Evolutionary conservation across 1,140 invertebrate species (phyloP).

Genomic region (Coptotermes formosanus): DNA sequence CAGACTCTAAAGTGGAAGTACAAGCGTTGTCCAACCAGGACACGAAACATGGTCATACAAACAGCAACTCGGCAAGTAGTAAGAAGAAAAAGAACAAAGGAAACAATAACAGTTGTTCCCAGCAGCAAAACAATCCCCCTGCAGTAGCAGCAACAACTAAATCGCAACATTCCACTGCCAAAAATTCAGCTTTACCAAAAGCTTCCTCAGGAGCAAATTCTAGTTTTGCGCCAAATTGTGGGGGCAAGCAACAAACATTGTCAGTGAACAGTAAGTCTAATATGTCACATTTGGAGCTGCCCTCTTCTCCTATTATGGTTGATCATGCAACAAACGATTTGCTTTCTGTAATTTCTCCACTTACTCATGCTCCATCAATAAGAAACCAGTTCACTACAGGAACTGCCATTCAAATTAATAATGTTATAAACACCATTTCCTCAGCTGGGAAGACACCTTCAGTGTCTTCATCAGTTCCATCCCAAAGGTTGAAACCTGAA

Average conservation of each 20-base stretch:
- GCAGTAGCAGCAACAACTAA: constrained; percentile 36
- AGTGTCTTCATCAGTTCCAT: not conserved
- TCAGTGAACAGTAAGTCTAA: not conserved
- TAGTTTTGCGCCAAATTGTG: not conserved
- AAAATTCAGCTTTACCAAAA: not conserved
- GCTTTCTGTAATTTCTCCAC: not conserved
- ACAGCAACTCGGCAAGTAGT: constrained; percentile 36
- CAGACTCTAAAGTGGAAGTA: not conserved
- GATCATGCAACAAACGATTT: not conserved
- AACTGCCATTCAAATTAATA: constrained; percentile 42
- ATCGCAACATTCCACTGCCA: constrained; percentile 37
- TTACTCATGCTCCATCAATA: not conserved
- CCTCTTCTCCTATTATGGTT: not conserved
- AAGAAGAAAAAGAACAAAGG: constrained; percentile 54
- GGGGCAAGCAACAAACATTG: not conserved
- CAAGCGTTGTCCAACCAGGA: not conserved
- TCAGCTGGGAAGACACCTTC: not conserved
- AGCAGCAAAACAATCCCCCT: constrained; percentile 26
- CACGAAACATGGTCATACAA: not conserved
- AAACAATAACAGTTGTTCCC: constrained; percentile 21
- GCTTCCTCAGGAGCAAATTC: not conserved
- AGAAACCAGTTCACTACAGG: constrained; percentile 38
- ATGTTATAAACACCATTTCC: constrained; percentile 11
- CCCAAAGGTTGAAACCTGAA: not conserved
- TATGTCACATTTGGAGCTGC: not conserved